phyloP scores from a whole-genome alignment of 2,797 vertebrate species.

The Sebastes steindachneri region DNA sequence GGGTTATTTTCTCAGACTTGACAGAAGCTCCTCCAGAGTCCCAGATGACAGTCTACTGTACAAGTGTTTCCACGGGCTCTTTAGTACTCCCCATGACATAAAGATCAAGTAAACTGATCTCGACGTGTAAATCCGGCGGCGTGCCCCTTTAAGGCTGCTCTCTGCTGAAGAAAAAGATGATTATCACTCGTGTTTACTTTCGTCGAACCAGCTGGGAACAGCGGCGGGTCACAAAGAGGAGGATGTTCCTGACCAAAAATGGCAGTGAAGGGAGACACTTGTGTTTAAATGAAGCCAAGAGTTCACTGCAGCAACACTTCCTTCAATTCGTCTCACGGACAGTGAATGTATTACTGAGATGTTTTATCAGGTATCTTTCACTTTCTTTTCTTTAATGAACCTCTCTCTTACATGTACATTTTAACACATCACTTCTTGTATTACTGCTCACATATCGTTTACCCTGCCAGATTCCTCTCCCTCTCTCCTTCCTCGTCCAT shows the following conservation, averaged over 20 bases:
- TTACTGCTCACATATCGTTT: not conserved
- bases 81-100: not conserved
- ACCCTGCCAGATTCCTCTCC: not conserved
- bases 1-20: not conserved
- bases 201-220: slow-evolving; percentile 46
- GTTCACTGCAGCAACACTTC: slow-evolving; percentile 11
- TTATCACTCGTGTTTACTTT: slow-evolving; percentile 67
- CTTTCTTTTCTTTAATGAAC: not conserved
- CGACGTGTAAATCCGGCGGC: not conserved
- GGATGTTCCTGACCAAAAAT: slow-evolving; percentile 82
- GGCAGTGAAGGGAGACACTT: slow-evolving; percentile 59
- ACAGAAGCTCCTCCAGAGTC: not conserved
- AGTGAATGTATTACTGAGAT: not conserved
- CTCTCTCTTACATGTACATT: not conserved
- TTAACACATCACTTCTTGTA: not conserved
- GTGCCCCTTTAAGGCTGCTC: slow-evolving; percentile 38
- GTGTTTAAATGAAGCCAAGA: slow-evolving; percentile 11
- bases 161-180: slow-evolving; percentile 36
- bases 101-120: not conserved
- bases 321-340: not conserved
- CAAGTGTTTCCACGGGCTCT: not conserved
- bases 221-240: slow-evolving; percentile 32
- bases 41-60: not conserved
- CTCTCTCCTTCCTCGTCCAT: not conserved
- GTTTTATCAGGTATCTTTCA: not conserved